Evolutionary conservation across 2,888 invertebrate genomes (phyloP).

Genomic region (Molorchus minor): DNA sequence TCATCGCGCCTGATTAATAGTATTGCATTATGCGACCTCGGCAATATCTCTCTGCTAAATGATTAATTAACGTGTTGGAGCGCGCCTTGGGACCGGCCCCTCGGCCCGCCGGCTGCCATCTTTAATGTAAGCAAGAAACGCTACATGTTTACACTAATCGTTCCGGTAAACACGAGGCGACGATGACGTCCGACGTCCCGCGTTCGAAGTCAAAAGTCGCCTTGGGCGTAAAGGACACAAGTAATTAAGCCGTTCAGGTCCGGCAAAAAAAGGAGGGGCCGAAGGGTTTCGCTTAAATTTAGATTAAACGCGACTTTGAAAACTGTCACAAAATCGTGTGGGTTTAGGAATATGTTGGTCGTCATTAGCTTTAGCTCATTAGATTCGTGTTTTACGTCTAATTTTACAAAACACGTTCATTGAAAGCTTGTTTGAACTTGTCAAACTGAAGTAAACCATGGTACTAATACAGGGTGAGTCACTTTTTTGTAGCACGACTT

Average conservation of each 20-base stretch:
- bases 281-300: background rate
- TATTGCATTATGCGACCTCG: slow-evolving; percentile 48
- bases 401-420: too few species aligned
- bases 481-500: too few species aligned
- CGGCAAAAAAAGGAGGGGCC: background rate
- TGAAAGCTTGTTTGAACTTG: too few species aligned
- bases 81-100: slow-evolving; percentile 40
- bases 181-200: background rate
- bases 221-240: background rate
- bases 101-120: slow-evolving; percentile 29
- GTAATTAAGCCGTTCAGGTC: background rate
- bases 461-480: too few species aligned
- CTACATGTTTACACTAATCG: slow-evolving; percentile 24
- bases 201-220: slow-evolving; percentile 2
- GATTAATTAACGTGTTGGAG: slow-evolving; percentile 47
- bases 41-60: slow-evolving; percentile 41
- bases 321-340: too few species aligned
- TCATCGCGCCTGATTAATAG: slow-evolving; percentile 52
- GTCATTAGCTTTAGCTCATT: too few species aligned
- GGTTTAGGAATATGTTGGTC: too few species aligned
- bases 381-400: too few species aligned
- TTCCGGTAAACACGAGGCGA: slow-evolving; percentile 1
- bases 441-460: too few species aligned
- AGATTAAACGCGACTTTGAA: too few species aligned
- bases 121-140: slow-evolving; percentile 27